Evolutionary conservation across 2,113 vertebrate species (phyloP), one percentile per base, ranked within the genome.

Genomic region (Caretta caretta): DNA sequence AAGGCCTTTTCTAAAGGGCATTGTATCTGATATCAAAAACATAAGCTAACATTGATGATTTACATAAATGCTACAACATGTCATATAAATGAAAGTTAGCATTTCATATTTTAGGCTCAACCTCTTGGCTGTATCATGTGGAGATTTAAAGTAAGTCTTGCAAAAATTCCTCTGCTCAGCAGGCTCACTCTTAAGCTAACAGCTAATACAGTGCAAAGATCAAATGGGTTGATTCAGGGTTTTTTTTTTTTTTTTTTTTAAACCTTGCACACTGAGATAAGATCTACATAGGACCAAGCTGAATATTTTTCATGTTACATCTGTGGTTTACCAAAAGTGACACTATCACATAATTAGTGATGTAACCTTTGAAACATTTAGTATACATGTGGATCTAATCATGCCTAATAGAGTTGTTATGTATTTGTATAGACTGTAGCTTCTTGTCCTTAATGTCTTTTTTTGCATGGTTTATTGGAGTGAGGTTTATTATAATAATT

Each of bases 221-320:
- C 96, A 97, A 97, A 98, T 93, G 91, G 79, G 69, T 87, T 91
- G 42, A 38, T 95, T 96, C 56, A 57, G 65, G 92, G 65, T 96
- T 94, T 95, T 50, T 48, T 27, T 5, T 50, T n/a, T 42, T 31
- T 79, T 95, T 94, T 96, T 93, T 96, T 94, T 97, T 93, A 88
- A 97, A 96, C 87, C 83, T 79, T 96, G 93, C 72, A 81, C 80
- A 50, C 80, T 84, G 84, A 92, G 94, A 97, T 97, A 97, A 97
- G 91, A 97, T 97, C 95, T 97, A 89, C 95, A 92, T 80, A 88
- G 96, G 93, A 97, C 86, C 87, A 88, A 93, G 90, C 87, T 94
- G 94, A 97, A 97, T 97, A 95, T 93, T 95, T 97, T 97, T 97
- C 92, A 76, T 93, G 88, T 96, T 97, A 97, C 87, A 92, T 97